These are phyloP conservation scores for Scatophagus argus DNA, from an alignment of 2,113 vertebrate genomes.

Conservation along the genomic window DNA sequence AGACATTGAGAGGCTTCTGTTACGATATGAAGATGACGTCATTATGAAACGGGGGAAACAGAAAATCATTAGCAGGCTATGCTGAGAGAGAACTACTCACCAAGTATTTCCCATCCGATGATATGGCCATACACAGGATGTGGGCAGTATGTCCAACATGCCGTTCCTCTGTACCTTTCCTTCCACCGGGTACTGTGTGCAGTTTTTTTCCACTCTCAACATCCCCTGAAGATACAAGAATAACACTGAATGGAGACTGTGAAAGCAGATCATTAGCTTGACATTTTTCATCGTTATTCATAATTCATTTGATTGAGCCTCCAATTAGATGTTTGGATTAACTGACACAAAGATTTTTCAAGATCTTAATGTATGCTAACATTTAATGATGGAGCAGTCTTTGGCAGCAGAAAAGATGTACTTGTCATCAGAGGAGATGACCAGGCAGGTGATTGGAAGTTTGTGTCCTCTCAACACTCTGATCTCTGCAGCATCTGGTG, in stretches of 20 bases:
- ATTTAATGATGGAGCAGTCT: constrained; percentile 96
- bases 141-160: constrained; percentile 89
- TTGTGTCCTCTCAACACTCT: constrained; percentile 92
- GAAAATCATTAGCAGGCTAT: background rate
- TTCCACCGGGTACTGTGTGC: constrained; percentile 87
- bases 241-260: background rate
- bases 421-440: constrained; percentile 90
- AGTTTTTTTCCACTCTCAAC: constrained; percentile 91
- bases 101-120: constrained; percentile 94
- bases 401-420: constrained; percentile 93
- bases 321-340: too few species aligned
- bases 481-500: constrained; percentile 86
- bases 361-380: constrained; percentile 78
- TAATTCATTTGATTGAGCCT: too few species aligned
- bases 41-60: too few species aligned
- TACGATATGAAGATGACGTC: background rate
- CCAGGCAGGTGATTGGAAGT: constrained; percentile 92
- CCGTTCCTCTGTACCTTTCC: constrained; percentile 86
- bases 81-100: constrained; percentile 75
- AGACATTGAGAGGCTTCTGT: background rate
- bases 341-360: background rate
- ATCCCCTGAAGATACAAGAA: constrained; percentile 85
- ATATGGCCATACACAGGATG: constrained; percentile 93
- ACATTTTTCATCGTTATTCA: background rate
- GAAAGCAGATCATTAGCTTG: background rate